phyloP scores from a whole-genome alignment of 64 coral and sea anemone species.

The Montipora cactus region DNA sequence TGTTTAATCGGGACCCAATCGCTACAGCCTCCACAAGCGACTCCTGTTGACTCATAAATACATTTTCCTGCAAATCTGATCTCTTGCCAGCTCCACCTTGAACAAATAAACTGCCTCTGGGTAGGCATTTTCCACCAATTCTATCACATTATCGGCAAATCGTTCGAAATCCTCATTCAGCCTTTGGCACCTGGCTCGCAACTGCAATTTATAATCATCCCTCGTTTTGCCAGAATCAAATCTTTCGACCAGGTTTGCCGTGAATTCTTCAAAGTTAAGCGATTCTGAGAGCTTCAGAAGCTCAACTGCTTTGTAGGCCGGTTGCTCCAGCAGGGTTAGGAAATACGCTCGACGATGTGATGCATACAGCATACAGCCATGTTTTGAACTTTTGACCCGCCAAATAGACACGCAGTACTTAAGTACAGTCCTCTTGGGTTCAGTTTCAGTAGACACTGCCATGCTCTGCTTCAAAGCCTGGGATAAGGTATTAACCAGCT shows the following conservation, averaged over 20 bases:
- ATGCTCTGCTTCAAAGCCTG: slow-evolving; percentile 6
- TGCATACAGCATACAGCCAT: no score
- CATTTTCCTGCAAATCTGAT: slow-evolving; percentile 26
- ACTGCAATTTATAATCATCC: slow-evolving; percentile 56
- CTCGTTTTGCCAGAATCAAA: slow-evolving; percentile 68
- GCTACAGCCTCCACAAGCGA: background rate
- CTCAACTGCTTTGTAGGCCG: slow-evolving; percentile 47
- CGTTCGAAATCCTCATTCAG: slow-evolving; percentile 8
- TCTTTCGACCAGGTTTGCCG: slow-evolving; percentile 19
- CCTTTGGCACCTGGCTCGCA: slow-evolving; percentile 25
- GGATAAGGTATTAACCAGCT: slow-evolving; percentile 33
- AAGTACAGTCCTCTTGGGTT: no score
- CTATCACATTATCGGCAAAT: slow-evolving; percentile 19
- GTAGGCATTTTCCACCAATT: slow-evolving; percentile 53
- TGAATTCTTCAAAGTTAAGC: slow-evolving; percentile 41
- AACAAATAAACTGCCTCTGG: slow-evolving; percentile 25
- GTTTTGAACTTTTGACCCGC: no score
- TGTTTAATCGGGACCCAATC: no score
- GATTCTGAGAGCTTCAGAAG: no score
- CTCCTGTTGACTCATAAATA: slow-evolving; percentile 32
- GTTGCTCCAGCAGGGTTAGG: slow-evolving; percentile 61
- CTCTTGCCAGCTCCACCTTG: slow-evolving; percentile 51
- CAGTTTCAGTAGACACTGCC: slow-evolving; percentile 14
- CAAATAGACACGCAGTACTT: no score
- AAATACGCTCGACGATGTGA: no score